phyloP scores from a whole-genome alignment of 92 coral and sea anemone species.

The Porites lobata region DNA sequence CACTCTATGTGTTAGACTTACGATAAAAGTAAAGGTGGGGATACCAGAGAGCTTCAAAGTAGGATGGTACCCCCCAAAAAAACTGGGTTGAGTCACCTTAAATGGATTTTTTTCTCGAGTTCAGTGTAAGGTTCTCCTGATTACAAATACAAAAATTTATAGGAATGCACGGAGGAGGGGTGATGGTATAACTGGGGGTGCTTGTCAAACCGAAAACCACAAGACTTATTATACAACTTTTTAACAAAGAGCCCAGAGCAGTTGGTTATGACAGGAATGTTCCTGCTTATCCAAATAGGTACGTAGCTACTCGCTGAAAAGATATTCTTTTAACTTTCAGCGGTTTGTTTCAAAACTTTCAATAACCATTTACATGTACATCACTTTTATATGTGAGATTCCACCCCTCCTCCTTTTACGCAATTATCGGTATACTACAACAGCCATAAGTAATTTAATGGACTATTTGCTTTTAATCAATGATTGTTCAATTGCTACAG shows the following conservation, averaged over 20 bases:
- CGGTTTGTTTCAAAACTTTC: slow-evolving; percentile 13
- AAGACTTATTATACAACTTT: slow-evolving; percentile 13
- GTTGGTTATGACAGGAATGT: slow-evolving; percentile 7
- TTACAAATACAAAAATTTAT: slow-evolving; percentile 9
- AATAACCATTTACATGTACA: slow-evolving; percentile 17
- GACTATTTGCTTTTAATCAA: slow-evolving; percentile 18
- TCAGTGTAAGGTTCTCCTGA: neutral
- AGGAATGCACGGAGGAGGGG: slow-evolving; percentile 17
- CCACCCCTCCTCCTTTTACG: slow-evolving; percentile 33
- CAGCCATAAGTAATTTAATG: slow-evolving; percentile 3
- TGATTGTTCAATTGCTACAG: neutral
- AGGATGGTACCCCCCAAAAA: too few relatives aligned
- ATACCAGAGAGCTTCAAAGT: too few relatives aligned
- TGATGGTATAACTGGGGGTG: slow-evolving; percentile 29
- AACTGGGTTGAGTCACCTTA: too few relatives aligned
- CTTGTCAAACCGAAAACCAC: slow-evolving; percentile 11
- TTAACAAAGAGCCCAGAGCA: slow-evolving; percentile 13
- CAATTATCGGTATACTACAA: slow-evolving; percentile 11
- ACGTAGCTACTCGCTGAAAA: neutral
- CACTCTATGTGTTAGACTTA: too few relatives aligned
- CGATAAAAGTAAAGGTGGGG: too few relatives aligned
- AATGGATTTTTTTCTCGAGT: neutral
- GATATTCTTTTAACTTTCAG: slow-evolving; percentile 10
- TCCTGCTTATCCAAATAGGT: slow-evolving; percentile 1
- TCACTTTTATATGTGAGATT: slow-evolving; percentile 9